phyloP scores from a whole-genome alignment of 1,140 invertebrate genomes.

The Pissodes strobi region DNA sequence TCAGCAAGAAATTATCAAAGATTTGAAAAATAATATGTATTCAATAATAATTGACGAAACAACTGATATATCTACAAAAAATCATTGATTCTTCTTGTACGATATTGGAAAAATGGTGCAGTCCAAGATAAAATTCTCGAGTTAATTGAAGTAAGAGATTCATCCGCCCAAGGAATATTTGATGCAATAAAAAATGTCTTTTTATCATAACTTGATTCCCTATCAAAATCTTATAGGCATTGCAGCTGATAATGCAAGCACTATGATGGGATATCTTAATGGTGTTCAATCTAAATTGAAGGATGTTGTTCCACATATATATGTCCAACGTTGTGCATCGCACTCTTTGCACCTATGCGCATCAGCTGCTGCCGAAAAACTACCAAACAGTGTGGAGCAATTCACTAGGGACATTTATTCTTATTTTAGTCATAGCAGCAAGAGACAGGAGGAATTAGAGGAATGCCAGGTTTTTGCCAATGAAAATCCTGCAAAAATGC shows the following conservation, averaged over 20 bases:
- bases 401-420: conserved; percentile 18
- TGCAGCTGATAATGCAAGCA: conserved; percentile 9
- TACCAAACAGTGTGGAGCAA: conserved; percentile 10
- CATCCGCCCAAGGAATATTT: too few relatives aligned
- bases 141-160: too few relatives aligned
- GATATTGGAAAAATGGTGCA: too few relatives aligned
- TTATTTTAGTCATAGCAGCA: conserved; percentile 6
- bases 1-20: too few relatives aligned
- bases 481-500: conserved; percentile 1
- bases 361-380: conserved; percentile 10
- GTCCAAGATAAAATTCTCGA: too few relatives aligned
- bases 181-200: too few relatives aligned
- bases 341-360: conserved; percentile 23
- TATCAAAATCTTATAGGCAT: conserved; percentile 17
- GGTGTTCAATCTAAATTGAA: conserved; percentile 19
- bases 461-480: conserved; percentile 20
- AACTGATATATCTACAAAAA: too few relatives aligned
- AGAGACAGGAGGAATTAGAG: neutral
- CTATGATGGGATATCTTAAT: conserved; percentile 12
- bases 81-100: too few relatives aligned
- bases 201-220: too few relatives aligned
- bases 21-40: too few relatives aligned
- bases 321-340: conserved; percentile 9
- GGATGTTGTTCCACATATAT: conserved; percentile 1
- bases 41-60: too few relatives aligned